These are phyloP conservation scores for Enteromius argenteus DNA, from an alignment of 2,797 vertebrate genomes.

Conservation along the genomic window DNA sequence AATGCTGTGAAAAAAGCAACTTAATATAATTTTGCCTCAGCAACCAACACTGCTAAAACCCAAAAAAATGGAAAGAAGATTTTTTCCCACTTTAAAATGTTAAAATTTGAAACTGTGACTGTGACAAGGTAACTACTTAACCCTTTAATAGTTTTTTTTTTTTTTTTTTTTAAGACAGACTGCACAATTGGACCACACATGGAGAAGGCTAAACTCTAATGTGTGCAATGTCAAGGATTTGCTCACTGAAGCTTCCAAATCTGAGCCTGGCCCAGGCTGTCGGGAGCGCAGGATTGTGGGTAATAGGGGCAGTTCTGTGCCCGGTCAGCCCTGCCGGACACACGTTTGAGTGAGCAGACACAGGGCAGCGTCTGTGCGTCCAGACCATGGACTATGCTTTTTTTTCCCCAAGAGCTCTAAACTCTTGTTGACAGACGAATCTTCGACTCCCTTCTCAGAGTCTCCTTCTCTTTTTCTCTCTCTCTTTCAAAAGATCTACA, in stretches of 20 bases:
- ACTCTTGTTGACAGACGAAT: slow-evolving; percentile 47
- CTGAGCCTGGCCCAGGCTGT: slow-evolving; percentile 56
- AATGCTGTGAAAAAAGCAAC: neutral
- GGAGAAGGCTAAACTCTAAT: slow-evolving; percentile 59
- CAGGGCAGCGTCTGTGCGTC: slow-evolving; percentile 64
- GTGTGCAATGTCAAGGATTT: slow-evolving; percentile 75
- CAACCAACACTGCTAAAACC: neutral
- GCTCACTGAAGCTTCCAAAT: slow-evolving; percentile 76
- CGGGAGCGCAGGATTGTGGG: slow-evolving; percentile 50
- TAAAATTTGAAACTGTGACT: slow-evolving; percentile 51
- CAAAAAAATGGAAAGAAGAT: neutral
- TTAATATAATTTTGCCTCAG: neutral
- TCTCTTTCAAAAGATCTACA: slow-evolving; percentile 40
- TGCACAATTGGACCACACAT: slow-evolving; percentile 76
- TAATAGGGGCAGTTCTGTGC: slow-evolving; percentile 60
- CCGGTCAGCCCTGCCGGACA: slow-evolving; percentile 57
- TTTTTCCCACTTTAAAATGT: neutral
- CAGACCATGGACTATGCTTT: slow-evolving; percentile 43
- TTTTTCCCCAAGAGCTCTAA: slow-evolving; percentile 40
- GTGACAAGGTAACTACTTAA: slow-evolving; percentile 49
- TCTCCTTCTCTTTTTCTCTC: slow-evolving; percentile 18
- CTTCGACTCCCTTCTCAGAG: slow-evolving; percentile 37
- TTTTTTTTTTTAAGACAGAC: slow-evolving; percentile 62
- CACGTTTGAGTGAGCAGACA: slow-evolving; percentile 69
- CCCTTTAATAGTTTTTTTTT: slow-evolving; percentile 46